phyloP scores from a whole-genome alignment of 2,797 vertebrate species.

The Oceanodroma leucorhoa region DNA sequence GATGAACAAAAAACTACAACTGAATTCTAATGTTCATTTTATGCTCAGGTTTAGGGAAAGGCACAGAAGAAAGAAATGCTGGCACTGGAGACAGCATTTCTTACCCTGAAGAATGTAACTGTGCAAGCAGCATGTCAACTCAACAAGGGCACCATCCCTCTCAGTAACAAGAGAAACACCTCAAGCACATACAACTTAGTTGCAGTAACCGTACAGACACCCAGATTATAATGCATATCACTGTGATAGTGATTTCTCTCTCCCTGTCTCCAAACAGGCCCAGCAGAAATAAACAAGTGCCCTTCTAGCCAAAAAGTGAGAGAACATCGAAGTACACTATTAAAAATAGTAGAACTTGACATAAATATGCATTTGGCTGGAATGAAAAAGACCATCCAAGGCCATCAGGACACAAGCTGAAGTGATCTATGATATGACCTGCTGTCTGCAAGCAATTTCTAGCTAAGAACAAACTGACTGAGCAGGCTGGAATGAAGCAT shows the following conservation, averaged over 20 bases:
- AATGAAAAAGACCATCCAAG: background rate
- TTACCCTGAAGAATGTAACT: background rate
- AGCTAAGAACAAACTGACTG: background rate
- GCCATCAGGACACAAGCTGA: background rate
- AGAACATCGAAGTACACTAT: background rate
- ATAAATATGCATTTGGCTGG: background rate
- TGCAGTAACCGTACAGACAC: background rate
- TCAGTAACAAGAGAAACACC: background rate
- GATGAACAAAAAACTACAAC: background rate
- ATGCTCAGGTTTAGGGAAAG: background rate
- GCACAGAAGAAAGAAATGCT: background rate
- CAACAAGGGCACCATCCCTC: background rate
- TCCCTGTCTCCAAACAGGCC: background rate
- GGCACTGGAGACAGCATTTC: background rate
- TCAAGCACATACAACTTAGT: background rate
- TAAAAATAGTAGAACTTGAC: background rate
- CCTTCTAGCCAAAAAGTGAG: background rate
- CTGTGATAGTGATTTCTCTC: background rate
- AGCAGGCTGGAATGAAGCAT: background rate
- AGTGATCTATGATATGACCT: background rate
- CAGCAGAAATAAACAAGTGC: background rate
- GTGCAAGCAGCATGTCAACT: background rate
- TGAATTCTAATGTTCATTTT: background rate
- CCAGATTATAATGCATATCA: background rate
- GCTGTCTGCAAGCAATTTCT: background rate